These are phyloP conservation scores for Anolis sagrei DNA, from an alignment of 2,113 vertebrate species.

Conservation along the genomic window DNA sequence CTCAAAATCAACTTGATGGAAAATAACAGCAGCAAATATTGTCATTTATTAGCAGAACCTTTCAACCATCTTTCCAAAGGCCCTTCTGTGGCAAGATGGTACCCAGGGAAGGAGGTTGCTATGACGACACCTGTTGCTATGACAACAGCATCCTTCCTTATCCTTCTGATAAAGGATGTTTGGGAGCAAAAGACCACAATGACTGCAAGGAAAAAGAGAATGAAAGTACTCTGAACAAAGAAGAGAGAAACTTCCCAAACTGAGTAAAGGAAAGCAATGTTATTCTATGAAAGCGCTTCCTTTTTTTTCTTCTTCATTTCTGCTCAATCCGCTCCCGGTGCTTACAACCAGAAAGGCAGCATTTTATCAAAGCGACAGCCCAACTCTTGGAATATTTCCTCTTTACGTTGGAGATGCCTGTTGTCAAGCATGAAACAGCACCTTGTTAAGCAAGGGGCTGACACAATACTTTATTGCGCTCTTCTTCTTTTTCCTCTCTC, in stretches of 20 bases:
- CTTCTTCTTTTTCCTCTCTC: background rate
- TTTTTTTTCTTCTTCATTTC: background rate
- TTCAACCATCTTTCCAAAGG: too few species aligned
- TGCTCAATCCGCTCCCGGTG: background rate
- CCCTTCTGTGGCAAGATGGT: background rate
- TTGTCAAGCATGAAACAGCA: background rate
- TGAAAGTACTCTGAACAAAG: background rate
- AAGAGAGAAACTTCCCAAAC: background rate
- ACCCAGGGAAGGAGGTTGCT: background rate
- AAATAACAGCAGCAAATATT: too few species aligned
- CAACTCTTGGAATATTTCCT: background rate
- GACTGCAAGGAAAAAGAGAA: background rate
- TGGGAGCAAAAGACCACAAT: background rate
- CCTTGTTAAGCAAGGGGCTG: background rate
- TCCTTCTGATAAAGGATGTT: background rate
- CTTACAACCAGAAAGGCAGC: background rate
- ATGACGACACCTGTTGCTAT: conserved; percentile 29
- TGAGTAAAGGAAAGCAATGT: background rate
- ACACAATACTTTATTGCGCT: background rate
- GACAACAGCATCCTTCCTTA: background rate
- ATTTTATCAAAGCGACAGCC: background rate
- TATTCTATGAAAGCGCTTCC: background rate
- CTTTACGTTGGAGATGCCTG: background rate
- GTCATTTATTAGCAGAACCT: background rate
- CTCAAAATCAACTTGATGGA: too few species aligned